Conservation (phyloP, 2,888 invertebrate species). For the Magallana nippona region DNA sequence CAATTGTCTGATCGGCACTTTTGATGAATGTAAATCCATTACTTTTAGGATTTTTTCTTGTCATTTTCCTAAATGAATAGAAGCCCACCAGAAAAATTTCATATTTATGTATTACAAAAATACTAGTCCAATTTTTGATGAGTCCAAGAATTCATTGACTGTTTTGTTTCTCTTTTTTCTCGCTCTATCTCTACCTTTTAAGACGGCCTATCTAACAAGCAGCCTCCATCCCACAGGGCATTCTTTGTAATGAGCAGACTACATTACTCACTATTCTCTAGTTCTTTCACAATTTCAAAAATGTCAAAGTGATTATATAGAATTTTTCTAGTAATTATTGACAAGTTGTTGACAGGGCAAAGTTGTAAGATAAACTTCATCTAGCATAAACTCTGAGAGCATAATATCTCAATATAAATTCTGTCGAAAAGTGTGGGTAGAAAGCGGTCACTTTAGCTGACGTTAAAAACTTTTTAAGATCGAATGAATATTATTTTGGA, state of each 20-base stretch:
- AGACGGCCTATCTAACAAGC: no score
- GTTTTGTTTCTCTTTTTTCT: background rate
- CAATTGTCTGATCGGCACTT: background rate
- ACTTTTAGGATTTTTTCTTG: background rate
- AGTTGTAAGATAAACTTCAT: background rate
- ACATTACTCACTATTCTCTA: background rate
- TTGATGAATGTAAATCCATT: background rate
- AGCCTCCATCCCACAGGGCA: background rate
- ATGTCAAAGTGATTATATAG: slow-evolving; percentile 18
- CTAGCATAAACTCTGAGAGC: background rate
- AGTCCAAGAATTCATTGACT: slow-evolving; percentile 1
- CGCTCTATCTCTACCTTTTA: no score
- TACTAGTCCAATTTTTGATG: background rate
- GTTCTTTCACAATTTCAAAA: slow-evolving; percentile 4
- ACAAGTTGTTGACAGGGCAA: background rate
- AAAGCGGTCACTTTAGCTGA: no score
- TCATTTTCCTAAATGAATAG: background rate
- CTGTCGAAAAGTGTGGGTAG: slow-evolving; percentile 5
- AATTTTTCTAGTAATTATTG: background rate
- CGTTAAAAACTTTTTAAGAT: no score
- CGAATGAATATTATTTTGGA: no score
- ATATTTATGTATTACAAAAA: background rate
- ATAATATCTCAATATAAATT: no score
- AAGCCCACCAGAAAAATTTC: slow-evolving; percentile 11
- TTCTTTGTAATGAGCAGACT: background rate